These are phyloP conservation scores for Dendrocopos noguchii DNA, from an alignment of 2,113 vertebrate genomes.

Conservation along the genomic window DNA sequence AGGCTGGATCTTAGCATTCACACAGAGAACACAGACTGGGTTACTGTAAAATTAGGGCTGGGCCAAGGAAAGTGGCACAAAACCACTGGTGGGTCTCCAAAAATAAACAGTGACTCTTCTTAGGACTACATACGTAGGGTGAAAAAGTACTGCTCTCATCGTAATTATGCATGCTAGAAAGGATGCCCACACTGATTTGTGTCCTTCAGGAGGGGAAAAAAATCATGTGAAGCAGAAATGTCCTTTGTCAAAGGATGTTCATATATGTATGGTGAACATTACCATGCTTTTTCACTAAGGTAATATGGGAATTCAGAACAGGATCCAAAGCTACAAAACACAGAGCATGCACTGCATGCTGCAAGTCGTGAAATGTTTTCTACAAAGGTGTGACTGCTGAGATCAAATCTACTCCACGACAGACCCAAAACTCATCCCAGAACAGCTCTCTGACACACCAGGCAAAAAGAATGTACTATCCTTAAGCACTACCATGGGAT, in stretches of 20 bases:
- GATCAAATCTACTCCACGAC: not conserved
- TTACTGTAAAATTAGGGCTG: not conserved
- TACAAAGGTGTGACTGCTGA: accelerated
- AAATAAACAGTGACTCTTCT: not conserved
- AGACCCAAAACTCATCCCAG: not conserved
- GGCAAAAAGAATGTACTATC: not conserved
- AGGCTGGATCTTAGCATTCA: accelerated
- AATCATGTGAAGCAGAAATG: not conserved
- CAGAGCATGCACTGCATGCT: not conserved
- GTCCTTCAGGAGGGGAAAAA: not conserved
- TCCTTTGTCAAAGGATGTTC: not conserved
- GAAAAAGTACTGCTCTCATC: not conserved
- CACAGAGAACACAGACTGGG: not conserved
- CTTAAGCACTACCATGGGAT: too few species aligned
- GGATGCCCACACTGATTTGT: accelerated
- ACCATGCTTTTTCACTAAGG: not conserved
- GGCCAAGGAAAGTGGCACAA: not conserved
- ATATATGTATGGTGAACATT: accelerated
- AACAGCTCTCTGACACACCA: not conserved
- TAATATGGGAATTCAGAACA: not conserved
- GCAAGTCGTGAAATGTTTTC: not conserved
- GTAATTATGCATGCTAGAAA: accelerated
- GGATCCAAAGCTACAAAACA: not conserved
- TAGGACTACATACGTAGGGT: not conserved
- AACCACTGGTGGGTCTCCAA: not conserved